Evolutionary conservation across 2,888 invertebrate species (phyloP).

Genomic region (Athripsodes cinereus): DNA sequence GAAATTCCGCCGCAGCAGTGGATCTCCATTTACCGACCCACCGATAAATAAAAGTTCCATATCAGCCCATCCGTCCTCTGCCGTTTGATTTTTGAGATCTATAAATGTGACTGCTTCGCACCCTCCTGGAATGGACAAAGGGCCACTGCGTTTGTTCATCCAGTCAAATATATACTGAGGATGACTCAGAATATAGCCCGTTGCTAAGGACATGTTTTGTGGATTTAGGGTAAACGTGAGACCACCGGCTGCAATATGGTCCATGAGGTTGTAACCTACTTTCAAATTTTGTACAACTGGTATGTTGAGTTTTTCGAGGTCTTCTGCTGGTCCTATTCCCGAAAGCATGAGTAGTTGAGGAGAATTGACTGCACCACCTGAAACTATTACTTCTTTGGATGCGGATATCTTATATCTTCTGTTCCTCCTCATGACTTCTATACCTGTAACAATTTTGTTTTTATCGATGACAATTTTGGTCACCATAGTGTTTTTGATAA

Average conservation of each 20-base stretch:
- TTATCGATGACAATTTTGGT: constrained; percentile 53
- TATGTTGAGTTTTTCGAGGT: constrained; percentile 52
- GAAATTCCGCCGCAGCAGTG: constrained; percentile 45
- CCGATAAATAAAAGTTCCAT: constrained; percentile 57
- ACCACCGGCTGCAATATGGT: constrained; percentile 62
- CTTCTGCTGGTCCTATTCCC: constrained; percentile 62
- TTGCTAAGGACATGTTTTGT: constrained; percentile 35
- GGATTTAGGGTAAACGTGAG: constrained; percentile 50
- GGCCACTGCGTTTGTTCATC: constrained; percentile 49
- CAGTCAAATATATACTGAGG: constrained; percentile 48
- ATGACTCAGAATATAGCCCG: constrained; percentile 37
- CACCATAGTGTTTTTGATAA: constrained; percentile 55
- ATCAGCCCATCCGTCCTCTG: constrained; percentile 55
- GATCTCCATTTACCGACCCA: constrained; percentile 49
- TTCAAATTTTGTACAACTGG: constrained; percentile 50
- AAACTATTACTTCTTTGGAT: constrained; percentile 65
- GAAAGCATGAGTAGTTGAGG: constrained; percentile 76
- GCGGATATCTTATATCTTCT: constrained; percentile 51
- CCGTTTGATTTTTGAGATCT: constrained; percentile 53
- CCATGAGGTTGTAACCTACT: constrained; percentile 65
- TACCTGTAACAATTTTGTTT: constrained; percentile 52
- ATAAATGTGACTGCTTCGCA: constrained; percentile 62
- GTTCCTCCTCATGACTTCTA: constrained; percentile 51
- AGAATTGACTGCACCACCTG: constrained; percentile 70
- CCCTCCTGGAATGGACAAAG: constrained; percentile 58